Evolutionary conservation across 2,888 invertebrate species (phyloP).

Genomic region (Acrobasis suavella): DNA sequence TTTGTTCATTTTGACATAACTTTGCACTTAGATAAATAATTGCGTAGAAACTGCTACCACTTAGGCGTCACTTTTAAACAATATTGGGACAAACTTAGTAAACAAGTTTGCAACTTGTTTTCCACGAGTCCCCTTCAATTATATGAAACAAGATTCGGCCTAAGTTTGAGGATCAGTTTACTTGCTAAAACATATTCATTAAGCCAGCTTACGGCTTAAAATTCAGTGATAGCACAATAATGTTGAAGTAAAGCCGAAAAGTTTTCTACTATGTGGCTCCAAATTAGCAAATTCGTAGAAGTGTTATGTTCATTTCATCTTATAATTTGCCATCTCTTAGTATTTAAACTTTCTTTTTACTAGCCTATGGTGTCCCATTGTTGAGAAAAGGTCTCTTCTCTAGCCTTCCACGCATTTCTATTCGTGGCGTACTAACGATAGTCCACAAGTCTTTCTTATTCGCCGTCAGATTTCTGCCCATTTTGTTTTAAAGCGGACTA

Average conservation of each 20-base stretch:
- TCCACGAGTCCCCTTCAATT: conserved; percentile 57
- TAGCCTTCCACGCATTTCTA: too few species aligned
- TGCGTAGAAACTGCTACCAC: conserved; percentile 42
- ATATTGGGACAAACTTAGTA: conserved; percentile 50
- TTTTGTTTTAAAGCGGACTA: too few species aligned
- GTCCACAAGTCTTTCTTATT: too few species aligned
- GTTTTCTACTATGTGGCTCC: not conserved
- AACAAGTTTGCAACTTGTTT: conserved; percentile 49
- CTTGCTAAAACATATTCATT: conserved; percentile 23
- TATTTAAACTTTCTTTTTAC: too few species aligned
- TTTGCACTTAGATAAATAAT: conserved; percentile 40
- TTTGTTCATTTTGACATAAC: conserved; percentile 29
- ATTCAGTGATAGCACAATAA: conserved; percentile 1
- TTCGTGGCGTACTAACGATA: too few species aligned
- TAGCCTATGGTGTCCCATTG: too few species aligned
- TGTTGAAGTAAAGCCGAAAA: not conserved
- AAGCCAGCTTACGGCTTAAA: conserved; percentile 2
- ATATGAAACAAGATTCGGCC: conserved; percentile 46
- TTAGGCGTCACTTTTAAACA: conserved; percentile 35
- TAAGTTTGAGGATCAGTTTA: conserved; percentile 36
- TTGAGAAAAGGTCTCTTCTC: too few species aligned
- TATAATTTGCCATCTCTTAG: too few species aligned
- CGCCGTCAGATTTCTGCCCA: too few species aligned
- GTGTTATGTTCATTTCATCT: conserved; percentile 1
- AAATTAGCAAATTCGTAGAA: not conserved